These are phyloP conservation scores for Xestia ashworthii DNA, from an alignment of 2,888 invertebrate genomes.

Conservation along the genomic window DNA sequence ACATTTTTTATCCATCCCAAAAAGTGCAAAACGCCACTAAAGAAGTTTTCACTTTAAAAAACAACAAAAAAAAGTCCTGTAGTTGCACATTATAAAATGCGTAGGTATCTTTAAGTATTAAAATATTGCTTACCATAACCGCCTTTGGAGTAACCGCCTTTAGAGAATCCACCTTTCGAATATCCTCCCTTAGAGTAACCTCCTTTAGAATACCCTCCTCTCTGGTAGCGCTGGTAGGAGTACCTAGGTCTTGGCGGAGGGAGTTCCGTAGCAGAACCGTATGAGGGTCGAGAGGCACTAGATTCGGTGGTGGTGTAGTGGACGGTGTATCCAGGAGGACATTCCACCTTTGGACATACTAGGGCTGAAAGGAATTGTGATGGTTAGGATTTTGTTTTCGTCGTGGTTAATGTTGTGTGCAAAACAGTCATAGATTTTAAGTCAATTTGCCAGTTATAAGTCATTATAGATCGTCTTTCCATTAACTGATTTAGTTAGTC, in stretches of 20 bases:
- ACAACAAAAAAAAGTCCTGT: too few relatives aligned
- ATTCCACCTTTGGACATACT: constrained; percentile 89
- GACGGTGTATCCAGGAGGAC: constrained; percentile 92
- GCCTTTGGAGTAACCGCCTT: constrained; percentile 78
- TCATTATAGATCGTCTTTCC: constrained; percentile 2
- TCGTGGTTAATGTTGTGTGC: background rate
- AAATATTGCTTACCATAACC: constrained; percentile 65
- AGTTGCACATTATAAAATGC: background rate
- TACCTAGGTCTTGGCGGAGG: constrained; percentile 82
- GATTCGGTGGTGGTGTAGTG: constrained; percentile 76
- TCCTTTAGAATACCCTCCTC: constrained; percentile 73
- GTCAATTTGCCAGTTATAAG: constrained; percentile 34
- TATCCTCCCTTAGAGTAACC: constrained; percentile 78
- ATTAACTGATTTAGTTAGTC: background rate
- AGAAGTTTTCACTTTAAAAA: too few relatives aligned
- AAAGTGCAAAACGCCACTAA: too few relatives aligned
- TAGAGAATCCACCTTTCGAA: constrained; percentile 74
- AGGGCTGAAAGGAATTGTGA: constrained; percentile 70
- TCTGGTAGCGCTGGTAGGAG: constrained; percentile 78
- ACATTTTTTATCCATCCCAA: too few relatives aligned
- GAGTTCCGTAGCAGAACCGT: constrained; percentile 88
- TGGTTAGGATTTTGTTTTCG: background rate
- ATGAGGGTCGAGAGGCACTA: constrained; percentile 91
- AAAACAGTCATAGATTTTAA: constrained; percentile 1
- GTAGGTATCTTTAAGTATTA: background rate